Evolutionary conservation across 30 jellyfish, hydroid and myxozoan species (phyloP).

Genomic region (Pseudorhiza aurosa): DNA sequence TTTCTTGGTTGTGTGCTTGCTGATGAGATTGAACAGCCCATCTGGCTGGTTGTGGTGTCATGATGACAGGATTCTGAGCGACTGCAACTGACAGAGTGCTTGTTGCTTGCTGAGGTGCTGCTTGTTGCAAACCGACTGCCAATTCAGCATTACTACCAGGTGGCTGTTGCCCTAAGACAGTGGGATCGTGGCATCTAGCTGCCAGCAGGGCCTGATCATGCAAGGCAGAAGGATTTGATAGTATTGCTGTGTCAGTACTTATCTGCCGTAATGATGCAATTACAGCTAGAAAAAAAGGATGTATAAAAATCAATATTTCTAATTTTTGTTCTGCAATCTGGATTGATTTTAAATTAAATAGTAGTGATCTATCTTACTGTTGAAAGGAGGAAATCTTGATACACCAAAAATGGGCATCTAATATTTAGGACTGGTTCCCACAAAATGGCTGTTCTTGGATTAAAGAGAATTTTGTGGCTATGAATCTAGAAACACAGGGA

Average conservation of each 20-base stretch:
- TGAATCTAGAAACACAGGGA: too few species aligned
- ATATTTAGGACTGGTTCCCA: too few species aligned
- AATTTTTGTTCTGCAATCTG: too few species aligned
- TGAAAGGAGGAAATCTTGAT: too few species aligned
- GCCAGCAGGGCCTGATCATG: conserved; percentile 66
- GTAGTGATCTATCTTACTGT: too few species aligned
- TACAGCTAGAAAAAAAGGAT: conserved; percentile 48
- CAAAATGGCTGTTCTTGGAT: too few species aligned
- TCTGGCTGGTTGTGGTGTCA: conserved; percentile 5
- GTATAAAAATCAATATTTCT: not conserved
- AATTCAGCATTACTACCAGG: not conserved
- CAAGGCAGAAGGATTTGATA: conserved; percentile 51
- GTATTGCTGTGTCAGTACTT: conserved; percentile 64
- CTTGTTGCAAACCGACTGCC: not conserved
- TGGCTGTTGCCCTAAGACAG: conserved; percentile 40
- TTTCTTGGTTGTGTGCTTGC: conserved; percentile 6
- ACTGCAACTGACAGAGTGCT: not conserved
- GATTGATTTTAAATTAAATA: too few species aligned
- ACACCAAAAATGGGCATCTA: too few species aligned
- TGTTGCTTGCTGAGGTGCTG: not conserved
- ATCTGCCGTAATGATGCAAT: conserved; percentile 60
- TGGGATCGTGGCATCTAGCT: conserved; percentile 50
- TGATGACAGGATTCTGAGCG: not conserved
- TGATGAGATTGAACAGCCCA: conserved; percentile 8
- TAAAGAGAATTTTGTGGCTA: too few species aligned